A percentile compares a stretch with the other conserved stretches of the same genome.
These are phyloP conservation scores for Morone saxatilis DNA, from an alignment of 2,113 vertebrate species.

Conservation along the genomic window DNA sequence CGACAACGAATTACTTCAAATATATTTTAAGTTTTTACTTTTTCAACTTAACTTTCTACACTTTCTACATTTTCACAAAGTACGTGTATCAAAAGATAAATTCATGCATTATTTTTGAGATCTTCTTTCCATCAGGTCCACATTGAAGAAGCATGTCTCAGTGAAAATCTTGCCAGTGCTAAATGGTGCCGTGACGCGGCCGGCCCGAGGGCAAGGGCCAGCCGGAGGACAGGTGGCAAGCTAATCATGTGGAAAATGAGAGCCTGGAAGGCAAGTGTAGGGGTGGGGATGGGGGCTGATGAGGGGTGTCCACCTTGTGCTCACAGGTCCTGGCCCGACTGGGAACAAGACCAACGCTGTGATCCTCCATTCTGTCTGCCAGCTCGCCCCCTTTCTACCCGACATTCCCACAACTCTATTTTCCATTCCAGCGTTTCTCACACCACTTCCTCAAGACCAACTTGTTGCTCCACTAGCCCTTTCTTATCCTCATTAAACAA, in stretches of 20 bases:
- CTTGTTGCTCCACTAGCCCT: constrained; percentile 41
- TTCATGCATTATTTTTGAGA: background rate
- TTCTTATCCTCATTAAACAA: constrained; percentile 45
- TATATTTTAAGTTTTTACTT: background rate
- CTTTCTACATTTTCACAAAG: background rate
- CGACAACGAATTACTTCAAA: background rate
- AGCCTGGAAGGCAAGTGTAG: constrained; percentile 77
- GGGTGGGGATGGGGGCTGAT: constrained; percentile 64
- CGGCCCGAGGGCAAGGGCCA: constrained; percentile 78
- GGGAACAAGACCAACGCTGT: constrained; percentile 70
- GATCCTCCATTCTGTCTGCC: constrained; percentile 55
- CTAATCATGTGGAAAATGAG: constrained; percentile 89
- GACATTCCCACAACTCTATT: constrained; percentile 58
- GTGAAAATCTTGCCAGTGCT: constrained; percentile 72
- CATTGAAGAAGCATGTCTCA: constrained; percentile 61
- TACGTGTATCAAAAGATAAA: background rate
- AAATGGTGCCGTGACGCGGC: constrained; percentile 72
- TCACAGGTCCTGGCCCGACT: constrained; percentile 77
- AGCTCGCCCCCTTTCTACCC: constrained; percentile 34
- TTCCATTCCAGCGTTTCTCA: constrained; percentile 24
- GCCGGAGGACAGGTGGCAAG: constrained; percentile 83
- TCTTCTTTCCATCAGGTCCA: constrained; percentile 12
- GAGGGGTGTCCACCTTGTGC: constrained; percentile 76
- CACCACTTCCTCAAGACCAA: constrained; percentile 11
- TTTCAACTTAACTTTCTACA: constrained; percentile 3